Conservation (phyloP, 2,113 vertebrate species). For the Leucopternis melanops region DNA sequence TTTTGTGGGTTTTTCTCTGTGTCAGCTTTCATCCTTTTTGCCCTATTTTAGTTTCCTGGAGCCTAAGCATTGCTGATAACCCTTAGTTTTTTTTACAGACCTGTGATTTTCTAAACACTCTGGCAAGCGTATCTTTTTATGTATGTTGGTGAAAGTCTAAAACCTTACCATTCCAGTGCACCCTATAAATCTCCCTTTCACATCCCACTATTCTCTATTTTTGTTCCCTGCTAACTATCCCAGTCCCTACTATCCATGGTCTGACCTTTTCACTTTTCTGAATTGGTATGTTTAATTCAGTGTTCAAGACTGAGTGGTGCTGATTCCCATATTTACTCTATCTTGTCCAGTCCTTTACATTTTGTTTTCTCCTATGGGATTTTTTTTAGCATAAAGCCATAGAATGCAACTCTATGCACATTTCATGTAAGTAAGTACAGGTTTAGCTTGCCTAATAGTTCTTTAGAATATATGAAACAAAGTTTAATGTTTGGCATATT, state of each 20-base stretch:
- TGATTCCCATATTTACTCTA: rapidly evolving
- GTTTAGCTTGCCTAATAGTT: neutral
- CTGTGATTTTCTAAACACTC: neutral
- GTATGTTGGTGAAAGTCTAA: neutral
- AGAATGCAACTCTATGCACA: neutral
- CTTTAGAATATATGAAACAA: neutral
- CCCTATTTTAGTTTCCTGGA: neutral
- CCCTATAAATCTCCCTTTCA: neutral
- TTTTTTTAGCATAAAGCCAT: neutral
- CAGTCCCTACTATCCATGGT: neutral
- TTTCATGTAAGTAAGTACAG: neutral
- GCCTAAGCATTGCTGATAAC: neutral
- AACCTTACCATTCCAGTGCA: neutral
- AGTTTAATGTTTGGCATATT: neutral
- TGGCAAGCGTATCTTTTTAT: neutral
- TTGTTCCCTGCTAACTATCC: neutral
- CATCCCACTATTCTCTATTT: neutral
- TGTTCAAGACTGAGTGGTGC: neutral
- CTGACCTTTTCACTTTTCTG: neutral
- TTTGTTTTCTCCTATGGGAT: neutral
- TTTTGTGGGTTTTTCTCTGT: neutral
- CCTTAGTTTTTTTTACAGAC: neutral
- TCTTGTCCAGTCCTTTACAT: neutral
- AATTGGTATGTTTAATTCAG: neutral
- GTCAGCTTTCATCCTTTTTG: neutral